Percentiles rank a stretch among this genome's conserved stretches.
phyloP scores from a whole-genome alignment of 2,888 invertebrate genomes.

The Lasioglossum morio region DNA sequence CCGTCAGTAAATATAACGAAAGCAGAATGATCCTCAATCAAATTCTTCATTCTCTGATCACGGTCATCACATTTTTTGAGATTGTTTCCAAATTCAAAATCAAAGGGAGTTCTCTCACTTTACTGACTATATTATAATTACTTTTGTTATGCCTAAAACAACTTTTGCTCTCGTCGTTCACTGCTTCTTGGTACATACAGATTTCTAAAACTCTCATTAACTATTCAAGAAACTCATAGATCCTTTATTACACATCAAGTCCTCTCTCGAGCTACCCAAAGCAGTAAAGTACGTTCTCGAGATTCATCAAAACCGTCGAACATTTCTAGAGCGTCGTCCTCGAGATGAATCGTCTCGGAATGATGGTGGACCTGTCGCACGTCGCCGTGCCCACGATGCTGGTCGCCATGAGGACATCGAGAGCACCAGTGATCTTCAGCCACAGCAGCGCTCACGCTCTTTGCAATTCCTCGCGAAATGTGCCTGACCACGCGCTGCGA shows the following conservation, averaged over 20 bases:
- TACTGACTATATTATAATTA: background rate
- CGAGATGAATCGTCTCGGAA: constrained; percentile 88
- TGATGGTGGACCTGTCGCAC: constrained; percentile 87
- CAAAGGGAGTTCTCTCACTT: background rate
- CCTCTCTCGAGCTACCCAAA: background rate
- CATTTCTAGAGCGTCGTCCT: constrained; percentile 85
- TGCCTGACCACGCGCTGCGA: constrained; percentile 86
- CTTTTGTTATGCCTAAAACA: background rate
- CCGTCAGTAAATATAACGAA: no score
- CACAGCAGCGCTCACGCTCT: constrained; percentile 87
- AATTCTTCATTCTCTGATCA: no score
- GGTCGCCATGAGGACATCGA: constrained; percentile 85
- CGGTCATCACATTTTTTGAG: no score
- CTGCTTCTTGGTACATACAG: background rate
- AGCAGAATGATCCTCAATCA: no score
- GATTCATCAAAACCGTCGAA: background rate
- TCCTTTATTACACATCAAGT: background rate
- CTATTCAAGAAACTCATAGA: background rate
- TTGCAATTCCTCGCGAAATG: constrained; percentile 87
- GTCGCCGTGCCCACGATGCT: constrained; percentile 87
- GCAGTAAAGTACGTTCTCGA: background rate
- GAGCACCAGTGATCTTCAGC: constrained; percentile 87
- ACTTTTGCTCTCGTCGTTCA: background rate
- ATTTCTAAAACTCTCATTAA: background rate
- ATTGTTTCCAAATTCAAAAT: no score